A percentile compares a stretch with the other conserved stretches of the same genome.
Conservation (phyloP, 2,113 vertebrate genomes). For the Gymnarchus niloticus region DNA sequence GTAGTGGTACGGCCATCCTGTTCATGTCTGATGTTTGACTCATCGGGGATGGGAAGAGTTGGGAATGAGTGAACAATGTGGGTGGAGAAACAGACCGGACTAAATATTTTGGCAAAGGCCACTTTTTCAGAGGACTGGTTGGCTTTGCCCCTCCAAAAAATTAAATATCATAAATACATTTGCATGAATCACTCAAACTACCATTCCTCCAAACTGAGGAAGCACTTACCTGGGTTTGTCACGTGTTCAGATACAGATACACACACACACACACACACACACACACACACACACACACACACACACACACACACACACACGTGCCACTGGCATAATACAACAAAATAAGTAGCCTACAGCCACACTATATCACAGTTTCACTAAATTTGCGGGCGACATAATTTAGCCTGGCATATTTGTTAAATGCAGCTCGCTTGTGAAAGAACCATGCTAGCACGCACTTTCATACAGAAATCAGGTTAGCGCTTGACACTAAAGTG, state of each 20-base stretch:
- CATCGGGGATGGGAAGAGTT: background rate
- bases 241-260: accelerated
- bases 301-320: background rate
- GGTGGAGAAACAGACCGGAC: background rate
- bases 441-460: background rate
- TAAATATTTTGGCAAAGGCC: background rate
- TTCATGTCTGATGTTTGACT: background rate
- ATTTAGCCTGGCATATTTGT: background rate
- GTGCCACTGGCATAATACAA: background rate
- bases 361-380: background rate
- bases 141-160: background rate
- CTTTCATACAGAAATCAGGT: background rate
- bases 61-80: background rate
- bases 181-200: slow-evolving; percentile 6
- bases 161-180: background rate
- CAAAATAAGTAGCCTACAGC: background rate
- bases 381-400: background rate
- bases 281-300: background rate
- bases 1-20: background rate
- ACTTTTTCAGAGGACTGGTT: background rate
- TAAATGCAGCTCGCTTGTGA: background rate
- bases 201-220: background rate
- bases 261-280: background rate
- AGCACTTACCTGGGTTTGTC: background rate
- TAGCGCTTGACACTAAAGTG: background rate